Base-by-base conservation (phyloP, 1,140 invertebrate species). In the Euura lappo region DNA sequence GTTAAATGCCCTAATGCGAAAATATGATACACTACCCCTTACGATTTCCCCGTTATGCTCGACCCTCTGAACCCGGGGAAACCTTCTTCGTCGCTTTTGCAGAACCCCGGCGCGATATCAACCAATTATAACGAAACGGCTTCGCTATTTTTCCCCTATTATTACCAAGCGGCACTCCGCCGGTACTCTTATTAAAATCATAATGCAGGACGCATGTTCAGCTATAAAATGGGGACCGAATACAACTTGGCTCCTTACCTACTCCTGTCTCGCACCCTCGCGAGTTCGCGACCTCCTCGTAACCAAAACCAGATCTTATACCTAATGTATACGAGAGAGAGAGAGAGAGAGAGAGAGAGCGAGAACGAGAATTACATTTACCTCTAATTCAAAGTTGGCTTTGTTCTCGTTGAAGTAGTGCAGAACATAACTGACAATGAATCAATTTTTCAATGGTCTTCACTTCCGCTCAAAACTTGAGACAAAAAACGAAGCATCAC, bases 161-260 rank as follows among this genome's bases (percentile, higher is more conserved):
- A 80, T 83, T 77, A 73, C 6, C 68, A 74, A 75, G 75, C 73
- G 73, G 65, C 44, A 46, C 69, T 73, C 76, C 71, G 77, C 72
- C 72, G 66, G 64, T 77, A 74, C 75, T 79, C 78, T 82, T 82
- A 86, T 86, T 84, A 84, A 84, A 85, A 85, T 84, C 81, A 84
- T 86, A 86, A 86, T 85, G 84, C 84, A 85, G 85, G 85, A 85
- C 80, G 84, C 83, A 83, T 84, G 83, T 82, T 81, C 76, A 79
- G 76, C 81, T 74, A 75, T 73, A 73, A 82, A 83, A 28, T 28
- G 79, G 80, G 79, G 78, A 78, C 76, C 75, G 77, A 77, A 74
- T 76, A 76, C 28, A 28, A 28, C 0, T 28, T 28, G 28, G 28
- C 28, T 28, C 28, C 28, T 28, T 28, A 28, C 28, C 28, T 28